phyloP scores from a whole-genome alignment of 2,888 invertebrate species.

The Rhyacophila evoluta region DNA sequence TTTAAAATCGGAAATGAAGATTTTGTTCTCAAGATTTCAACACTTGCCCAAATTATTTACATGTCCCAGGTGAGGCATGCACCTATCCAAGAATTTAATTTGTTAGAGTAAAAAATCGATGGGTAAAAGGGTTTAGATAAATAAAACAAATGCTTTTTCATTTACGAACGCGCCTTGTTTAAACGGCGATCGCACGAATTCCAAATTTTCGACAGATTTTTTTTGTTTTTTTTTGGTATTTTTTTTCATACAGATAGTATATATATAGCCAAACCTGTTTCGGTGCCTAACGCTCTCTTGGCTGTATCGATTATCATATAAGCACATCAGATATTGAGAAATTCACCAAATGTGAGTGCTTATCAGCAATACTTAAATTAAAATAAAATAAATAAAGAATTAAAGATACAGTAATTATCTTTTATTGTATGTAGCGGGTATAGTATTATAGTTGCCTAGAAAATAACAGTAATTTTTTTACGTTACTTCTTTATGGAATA shows the following conservation, averaged over 20 bases:
- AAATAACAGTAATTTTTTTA: too few relatives aligned
- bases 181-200: constrained; percentile 39
- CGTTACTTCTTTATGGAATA: too few relatives aligned
- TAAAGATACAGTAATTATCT: too few relatives aligned
- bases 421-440: too few relatives aligned
- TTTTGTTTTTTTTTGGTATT: neutral
- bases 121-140: constrained; percentile 32
- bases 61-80: neutral
- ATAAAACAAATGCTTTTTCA: constrained; percentile 37
- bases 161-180: constrained; percentile 30
- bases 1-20: neutral
- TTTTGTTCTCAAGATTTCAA: neutral
- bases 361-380: too few relatives aligned
- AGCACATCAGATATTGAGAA: constrained; percentile 28
- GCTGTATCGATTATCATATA: constrained; percentile 32
- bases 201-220: constrained; percentile 32
- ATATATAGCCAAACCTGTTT: constrained; percentile 36
- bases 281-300: constrained; percentile 30
- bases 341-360: constrained; percentile 3
- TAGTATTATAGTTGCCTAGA: too few relatives aligned
- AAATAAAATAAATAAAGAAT: too few relatives aligned
- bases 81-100: constrained; percentile 8
- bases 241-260: neutral
- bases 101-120: neutral
- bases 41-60: neutral